phyloP scores from a whole-genome alignment of 2,113 vertebrate species.

The Cinclus mexicanus region DNA sequence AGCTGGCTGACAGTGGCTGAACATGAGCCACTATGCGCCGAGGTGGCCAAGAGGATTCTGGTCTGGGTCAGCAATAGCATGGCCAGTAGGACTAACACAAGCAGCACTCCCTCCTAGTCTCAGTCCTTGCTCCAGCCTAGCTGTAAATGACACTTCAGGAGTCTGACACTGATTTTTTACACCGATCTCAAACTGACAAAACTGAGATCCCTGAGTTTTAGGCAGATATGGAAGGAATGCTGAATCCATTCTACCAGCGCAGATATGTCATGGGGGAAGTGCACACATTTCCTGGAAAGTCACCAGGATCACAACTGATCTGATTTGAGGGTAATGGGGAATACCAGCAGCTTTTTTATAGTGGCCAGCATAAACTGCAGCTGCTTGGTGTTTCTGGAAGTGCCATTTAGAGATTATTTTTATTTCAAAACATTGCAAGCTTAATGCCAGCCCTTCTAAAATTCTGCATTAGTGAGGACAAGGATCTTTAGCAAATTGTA shows the following conservation, averaged over 20 bases:
- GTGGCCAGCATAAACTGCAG: neutral
- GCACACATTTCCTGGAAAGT: neutral
- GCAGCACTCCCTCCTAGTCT: neutral
- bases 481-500: neutral
- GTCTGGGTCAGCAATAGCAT: neutral
- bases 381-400: neutral
- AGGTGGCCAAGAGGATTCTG: neutral
- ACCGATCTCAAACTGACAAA: neutral
- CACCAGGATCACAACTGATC: neutral
- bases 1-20: neutral
- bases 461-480: neutral
- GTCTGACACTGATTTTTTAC: neutral
- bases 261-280: neutral
- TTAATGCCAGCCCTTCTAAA: neutral
- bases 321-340: neutral
- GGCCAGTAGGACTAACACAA: neutral
- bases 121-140: neutral
- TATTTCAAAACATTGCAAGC: neutral
- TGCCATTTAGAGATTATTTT: neutral
- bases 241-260: neutral
- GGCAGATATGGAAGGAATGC: neutral
- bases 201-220: neutral
- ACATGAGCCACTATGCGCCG: neutral
- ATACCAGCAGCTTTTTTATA: neutral
- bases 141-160: neutral